These are phyloP conservation scores for Nipponacmea schrenckii DNA, from an alignment of 2,888 invertebrate genomes.

Conservation along the genomic window DNA sequence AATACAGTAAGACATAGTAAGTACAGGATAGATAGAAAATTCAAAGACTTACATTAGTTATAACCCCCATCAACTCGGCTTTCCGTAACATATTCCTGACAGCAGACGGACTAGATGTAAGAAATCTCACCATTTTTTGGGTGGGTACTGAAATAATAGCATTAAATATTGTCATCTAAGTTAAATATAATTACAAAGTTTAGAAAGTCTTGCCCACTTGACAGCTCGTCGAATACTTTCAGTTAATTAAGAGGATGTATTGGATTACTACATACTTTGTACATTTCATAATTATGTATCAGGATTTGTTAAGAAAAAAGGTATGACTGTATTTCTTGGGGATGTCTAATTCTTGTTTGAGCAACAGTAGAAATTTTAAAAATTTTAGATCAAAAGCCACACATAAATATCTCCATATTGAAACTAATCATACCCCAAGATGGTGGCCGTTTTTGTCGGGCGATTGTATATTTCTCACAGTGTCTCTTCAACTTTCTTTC, in stretches of 20 bases:
- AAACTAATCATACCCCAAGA: slow-evolving; percentile 81
- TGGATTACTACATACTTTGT: too few species aligned
- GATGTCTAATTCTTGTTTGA: too few species aligned
- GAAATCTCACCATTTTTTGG: slow-evolving; percentile 90
- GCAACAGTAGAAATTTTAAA: too few species aligned
- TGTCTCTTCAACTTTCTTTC: slow-evolving; percentile 75
- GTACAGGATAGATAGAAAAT: neutral
- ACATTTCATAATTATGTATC: too few species aligned
- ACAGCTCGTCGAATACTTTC: too few species aligned
- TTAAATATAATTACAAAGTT: too few species aligned
- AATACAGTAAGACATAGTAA: neutral
- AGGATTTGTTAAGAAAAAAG: too few species aligned
- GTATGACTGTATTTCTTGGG: too few species aligned
- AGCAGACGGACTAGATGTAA: slow-evolving; percentile 91
- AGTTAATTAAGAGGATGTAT: too few species aligned
- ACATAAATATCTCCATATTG: neutral
- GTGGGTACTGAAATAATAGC: slow-evolving; percentile 79
- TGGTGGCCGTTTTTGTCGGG: slow-evolving; percentile 62
- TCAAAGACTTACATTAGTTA: slow-evolving; percentile 71
- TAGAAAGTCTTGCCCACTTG: too few species aligned
- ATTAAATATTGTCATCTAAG: too few species aligned
- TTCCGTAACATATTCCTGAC: slow-evolving; percentile 76
- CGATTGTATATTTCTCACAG: slow-evolving; percentile 79
- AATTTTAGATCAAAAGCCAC: too few species aligned
- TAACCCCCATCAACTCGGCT: slow-evolving; percentile 92